Percentiles rank a stretch among this genome's conserved stretches.
Evolutionary conservation across 2,797 vertebrate genomes (phyloP).

Genomic region (Dendrocincla fuliginosa): DNA sequence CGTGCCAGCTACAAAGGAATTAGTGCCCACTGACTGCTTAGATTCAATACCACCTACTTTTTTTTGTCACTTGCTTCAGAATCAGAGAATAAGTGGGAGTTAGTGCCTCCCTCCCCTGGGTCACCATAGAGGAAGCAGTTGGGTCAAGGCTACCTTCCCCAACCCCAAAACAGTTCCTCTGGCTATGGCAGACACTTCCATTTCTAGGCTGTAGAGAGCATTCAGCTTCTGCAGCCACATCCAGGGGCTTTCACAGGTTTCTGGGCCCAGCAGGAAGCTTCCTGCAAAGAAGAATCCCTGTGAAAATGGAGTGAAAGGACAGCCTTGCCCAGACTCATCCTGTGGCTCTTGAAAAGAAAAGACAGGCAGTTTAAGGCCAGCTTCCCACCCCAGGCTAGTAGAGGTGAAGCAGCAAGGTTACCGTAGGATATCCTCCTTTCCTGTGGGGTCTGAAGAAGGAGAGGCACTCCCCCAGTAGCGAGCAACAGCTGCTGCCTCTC

Average conservation of each 20-base stretch:
- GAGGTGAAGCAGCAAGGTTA: constrained; percentile 19
- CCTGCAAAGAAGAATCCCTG: not conserved
- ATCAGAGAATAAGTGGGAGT: not conserved
- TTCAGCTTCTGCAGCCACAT: not conserved
- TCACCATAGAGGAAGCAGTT: not conserved
- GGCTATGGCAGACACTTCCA: not conserved
- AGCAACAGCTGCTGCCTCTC: constrained; percentile 70
- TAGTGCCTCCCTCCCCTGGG: not conserved
- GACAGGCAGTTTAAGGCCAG: not conserved
- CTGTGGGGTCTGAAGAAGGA: constrained; percentile 25
- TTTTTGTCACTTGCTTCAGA: not conserved
- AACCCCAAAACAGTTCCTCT: not conserved
- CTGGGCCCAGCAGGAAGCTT: not conserved
- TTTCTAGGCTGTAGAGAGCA: not conserved
- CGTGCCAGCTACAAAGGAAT: not conserved
- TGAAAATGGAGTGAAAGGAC: not conserved
- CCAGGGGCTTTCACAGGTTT: not conserved
- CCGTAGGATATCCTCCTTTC: constrained; percentile 64
- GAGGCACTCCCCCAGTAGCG: constrained; percentile 55
- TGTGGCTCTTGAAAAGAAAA: not conserved
- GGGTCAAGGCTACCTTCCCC: not conserved
- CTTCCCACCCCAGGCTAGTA: not conserved
- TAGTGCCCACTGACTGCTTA: not conserved
- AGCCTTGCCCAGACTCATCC: not conserved
- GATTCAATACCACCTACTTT: not conserved